A percentile compares a stretch with the other conserved stretches of the same genome.
phyloP scores from a whole-genome alignment of 2,797 vertebrate species.

The Heteromormyrus szaboi region DNA sequence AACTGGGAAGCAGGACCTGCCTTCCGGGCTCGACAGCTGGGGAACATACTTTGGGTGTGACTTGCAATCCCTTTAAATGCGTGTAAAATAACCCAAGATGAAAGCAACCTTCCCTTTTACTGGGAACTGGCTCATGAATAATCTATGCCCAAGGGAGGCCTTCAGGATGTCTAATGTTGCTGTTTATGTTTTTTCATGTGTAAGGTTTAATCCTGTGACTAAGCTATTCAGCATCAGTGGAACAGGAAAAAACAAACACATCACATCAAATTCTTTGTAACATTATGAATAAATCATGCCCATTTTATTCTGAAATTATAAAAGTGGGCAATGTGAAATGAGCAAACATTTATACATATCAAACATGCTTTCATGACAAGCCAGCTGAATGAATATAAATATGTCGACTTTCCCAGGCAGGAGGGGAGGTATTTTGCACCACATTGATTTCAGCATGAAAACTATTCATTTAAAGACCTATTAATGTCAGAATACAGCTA shows the following conservation, averaged over 20 bases:
- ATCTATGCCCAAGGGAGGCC: background rate
- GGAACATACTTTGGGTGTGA: background rate
- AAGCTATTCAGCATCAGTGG: background rate
- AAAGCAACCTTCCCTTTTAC: background rate
- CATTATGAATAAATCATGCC: background rate
- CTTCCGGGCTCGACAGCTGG: background rate
- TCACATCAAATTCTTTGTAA: background rate
- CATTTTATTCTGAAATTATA: background rate
- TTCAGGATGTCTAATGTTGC: background rate
- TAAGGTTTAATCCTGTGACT: background rate
- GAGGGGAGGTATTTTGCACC: background rate
- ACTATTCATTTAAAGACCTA: background rate
- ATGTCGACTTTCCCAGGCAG: background rate
- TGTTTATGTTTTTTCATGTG: background rate
- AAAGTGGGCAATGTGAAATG: background rate
- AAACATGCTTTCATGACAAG: background rate
- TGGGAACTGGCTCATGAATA: background rate
- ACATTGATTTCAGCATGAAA: background rate
- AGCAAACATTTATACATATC: background rate
- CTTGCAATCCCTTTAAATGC: background rate
- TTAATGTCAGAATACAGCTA: background rate
- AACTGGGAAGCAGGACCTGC: background rate
- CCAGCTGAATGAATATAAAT: background rate
- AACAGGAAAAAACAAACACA: slow-evolving; percentile 7
- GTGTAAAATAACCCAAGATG: background rate